A percentile compares a stretch with the other conserved stretches of the same genome.
Conservation (phyloP, 37 sponge, comb jelly and placozoan genomes). For the Haliclona indistincta region DNA sequence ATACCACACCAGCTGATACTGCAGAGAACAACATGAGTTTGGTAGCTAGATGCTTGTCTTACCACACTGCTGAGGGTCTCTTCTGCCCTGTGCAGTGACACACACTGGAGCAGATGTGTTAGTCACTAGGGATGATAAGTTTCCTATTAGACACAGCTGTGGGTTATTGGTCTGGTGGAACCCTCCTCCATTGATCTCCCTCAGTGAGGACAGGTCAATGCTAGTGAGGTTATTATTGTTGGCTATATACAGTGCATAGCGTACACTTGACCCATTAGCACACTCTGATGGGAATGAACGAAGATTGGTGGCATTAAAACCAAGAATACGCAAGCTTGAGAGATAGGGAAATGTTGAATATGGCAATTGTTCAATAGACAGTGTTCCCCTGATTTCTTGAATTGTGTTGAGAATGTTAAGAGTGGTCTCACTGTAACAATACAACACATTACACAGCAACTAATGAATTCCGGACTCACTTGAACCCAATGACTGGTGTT, state of each 20-base stretch:
- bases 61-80: conserved; percentile 12
- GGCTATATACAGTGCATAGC: background rate
- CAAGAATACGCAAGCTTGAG: conserved; percentile 37
- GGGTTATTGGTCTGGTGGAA: conserved; percentile 12
- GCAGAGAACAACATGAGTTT: background rate
- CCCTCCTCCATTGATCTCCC: conserved; percentile 22
- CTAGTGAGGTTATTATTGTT: background rate
- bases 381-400: conserved; percentile 53
- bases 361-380: conserved; percentile 7
- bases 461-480: background rate
- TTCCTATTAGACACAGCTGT: conserved; percentile 44
- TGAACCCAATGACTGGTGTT: background rate
- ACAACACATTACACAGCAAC: background rate
- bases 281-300: background rate
- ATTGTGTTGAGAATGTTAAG: conserved; percentile 28
- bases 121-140: conserved; percentile 17
- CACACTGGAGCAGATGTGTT: background rate
- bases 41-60: background rate
- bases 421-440: conserved; percentile 1
- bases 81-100: background rate
- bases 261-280: background rate
- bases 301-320: background rate
- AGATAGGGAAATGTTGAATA: conserved; percentile 38
- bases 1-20: conserved; percentile 36
- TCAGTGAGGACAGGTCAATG: conserved; percentile 54